Percentiles rank a stretch among this genome's conserved stretches.
Conservation (phyloP, 2,888 invertebrate species). For the Metacarcinus magister region DNA sequence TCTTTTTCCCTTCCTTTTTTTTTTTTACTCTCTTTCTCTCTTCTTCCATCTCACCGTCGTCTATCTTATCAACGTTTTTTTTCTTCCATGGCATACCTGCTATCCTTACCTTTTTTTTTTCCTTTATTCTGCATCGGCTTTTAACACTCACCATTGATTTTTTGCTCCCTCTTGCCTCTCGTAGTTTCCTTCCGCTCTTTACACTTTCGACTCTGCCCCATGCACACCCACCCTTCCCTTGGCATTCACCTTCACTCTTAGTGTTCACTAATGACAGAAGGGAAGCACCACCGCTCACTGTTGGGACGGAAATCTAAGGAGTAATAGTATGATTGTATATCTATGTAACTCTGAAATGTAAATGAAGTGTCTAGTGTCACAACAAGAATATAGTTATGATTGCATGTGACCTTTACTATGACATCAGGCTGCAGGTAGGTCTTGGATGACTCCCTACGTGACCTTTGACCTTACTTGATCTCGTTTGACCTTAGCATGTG, state of each 20-base stretch:
- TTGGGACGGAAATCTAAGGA: no score
- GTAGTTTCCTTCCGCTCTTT: not conserved
- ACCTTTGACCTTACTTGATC: not conserved
- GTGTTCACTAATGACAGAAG: no score
- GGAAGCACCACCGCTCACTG: no score
- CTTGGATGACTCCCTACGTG: not conserved
- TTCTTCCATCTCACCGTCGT: not conserved
- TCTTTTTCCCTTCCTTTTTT: not conserved
- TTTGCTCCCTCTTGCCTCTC: not conserved
- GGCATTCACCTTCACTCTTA: not conserved
- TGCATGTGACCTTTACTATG: not conserved
- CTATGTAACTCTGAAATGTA: no score
- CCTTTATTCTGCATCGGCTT: not conserved
- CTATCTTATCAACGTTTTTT: not conserved
- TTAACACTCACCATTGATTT: not conserved
- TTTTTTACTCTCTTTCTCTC: not conserved
- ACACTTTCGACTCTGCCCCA: not conserved
- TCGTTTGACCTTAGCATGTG: not conserved
- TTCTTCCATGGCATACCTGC: not conserved
- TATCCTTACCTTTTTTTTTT: not conserved
- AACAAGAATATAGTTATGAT: not conserved
- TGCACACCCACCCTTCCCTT: not conserved
- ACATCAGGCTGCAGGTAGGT: not conserved
- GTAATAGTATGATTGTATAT: no score
- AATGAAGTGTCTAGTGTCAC: not conserved